These are phyloP conservation scores for Camptogramma bilineatum DNA, from an alignment of 2,888 invertebrate genomes.

Conservation along the genomic window DNA sequence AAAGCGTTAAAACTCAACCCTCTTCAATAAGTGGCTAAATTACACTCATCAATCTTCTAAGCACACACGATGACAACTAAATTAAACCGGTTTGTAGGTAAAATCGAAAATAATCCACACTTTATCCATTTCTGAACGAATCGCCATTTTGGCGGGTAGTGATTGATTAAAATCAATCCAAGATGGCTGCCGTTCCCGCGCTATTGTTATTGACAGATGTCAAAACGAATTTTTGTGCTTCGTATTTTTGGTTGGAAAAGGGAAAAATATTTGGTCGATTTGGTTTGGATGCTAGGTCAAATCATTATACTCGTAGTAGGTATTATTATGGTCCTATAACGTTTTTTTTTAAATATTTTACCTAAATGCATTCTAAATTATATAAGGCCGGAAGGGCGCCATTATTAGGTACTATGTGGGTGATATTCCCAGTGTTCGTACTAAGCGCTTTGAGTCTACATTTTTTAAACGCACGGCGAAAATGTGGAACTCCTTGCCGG, in stretches of 20 bases:
- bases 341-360: not conserved
- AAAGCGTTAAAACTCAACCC: conserved; percentile 12
- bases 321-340: not conserved
- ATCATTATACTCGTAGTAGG: no score
- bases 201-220: conserved; percentile 42
- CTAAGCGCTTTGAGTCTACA: no score
- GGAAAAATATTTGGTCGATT: conserved; percentile 1
- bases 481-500: no score
- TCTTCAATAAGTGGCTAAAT: conserved; percentile 5
- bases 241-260: conserved; percentile 20
- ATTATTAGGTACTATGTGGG: no score
- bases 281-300: conserved; percentile 3
- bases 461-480: no score
- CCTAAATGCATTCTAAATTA: no score
- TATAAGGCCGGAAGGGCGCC: no score
- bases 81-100: conserved; percentile 8
- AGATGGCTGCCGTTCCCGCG: conserved; percentile 40
- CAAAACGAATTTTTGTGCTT: conserved; percentile 32
- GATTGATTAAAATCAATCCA: conserved; percentile 47
- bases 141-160: conserved; percentile 29
- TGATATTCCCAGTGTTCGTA: no score
- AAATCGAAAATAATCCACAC: conserved; percentile 13
- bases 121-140: conserved; percentile 25
- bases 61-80: conserved; percentile 13
- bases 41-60: conserved; percentile 27